Conservation (phyloP, 2,888 invertebrate species). For the Pseudococcus longispinus region DNA sequence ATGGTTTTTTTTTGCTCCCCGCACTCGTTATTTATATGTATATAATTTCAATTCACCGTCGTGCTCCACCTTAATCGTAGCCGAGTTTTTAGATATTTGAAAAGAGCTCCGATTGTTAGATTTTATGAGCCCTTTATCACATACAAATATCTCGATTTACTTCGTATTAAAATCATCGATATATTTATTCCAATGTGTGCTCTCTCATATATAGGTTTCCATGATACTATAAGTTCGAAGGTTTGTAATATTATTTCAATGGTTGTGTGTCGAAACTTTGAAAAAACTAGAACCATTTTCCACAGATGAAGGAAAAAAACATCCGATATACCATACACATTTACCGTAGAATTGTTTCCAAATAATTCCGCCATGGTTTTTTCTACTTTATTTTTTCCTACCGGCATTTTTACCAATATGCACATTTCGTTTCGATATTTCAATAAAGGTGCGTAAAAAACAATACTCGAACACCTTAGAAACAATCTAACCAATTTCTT, state of each 20-base stretch:
- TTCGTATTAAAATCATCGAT: conserved; percentile 11
- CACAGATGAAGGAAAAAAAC: not conserved
- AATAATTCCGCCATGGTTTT: not conserved
- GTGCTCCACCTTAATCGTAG: not conserved
- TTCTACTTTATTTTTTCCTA: not conserved
- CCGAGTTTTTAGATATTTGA: conserved; percentile 8
- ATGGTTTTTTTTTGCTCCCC: not conserved
- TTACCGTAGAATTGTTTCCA: not conserved
- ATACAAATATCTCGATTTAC: conserved; percentile 1
- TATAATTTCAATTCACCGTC: conserved; percentile 7
- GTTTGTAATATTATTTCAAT: not conserved
- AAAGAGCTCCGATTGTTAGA: conserved; percentile 15
- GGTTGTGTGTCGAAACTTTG: not conserved
- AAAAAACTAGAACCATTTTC: not conserved
- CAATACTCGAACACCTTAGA: not conserved
- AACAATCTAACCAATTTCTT: not conserved
- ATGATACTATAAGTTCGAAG: not conserved
- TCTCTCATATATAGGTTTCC: not conserved
- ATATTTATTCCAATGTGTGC: conserved; percentile 19
- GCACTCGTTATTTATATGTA: not conserved
- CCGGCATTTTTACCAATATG: not conserved
- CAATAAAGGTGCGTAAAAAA: not conserved
- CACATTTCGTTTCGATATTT: not conserved
- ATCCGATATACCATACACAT: not conserved
- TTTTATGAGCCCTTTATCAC: conserved; percentile 20